Evolutionary conservation across 2,888 invertebrate species (phyloP), one percentile per base, ranked within the genome.

Genomic region (Eristalis intricaria): DNA sequence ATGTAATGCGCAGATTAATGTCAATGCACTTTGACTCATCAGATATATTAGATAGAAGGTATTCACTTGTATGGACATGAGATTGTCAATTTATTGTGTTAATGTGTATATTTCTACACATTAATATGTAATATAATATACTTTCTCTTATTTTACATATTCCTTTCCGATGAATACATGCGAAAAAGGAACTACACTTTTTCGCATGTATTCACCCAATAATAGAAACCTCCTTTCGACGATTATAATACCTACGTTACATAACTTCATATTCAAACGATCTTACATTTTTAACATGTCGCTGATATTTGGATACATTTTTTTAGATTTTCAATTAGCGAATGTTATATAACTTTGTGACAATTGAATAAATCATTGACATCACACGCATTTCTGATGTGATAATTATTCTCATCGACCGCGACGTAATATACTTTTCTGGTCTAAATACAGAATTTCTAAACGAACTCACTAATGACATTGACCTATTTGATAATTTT

Each of bases 321-420:
- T 50, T 50, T 50, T 50, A n/a, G 8, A 15, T 19, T 56, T n/a
- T 64, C 35, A 60, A 65, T 78, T 77, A 69, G 29, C 68, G 61
- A 68, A 38, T 32, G 64, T 78, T 65, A 58, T 40, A 58, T 40
- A 78, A 78, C 38, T 32, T 38, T 40, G 40, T 22, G 19, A 63
- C 15, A 22, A 23, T 78, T 40, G 19, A 50, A 50, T 61, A 69
- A 61, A 58, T 13, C 56, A 64, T 65, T 71, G n/a, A 32, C 56
- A 71, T 78, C 78, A 78, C 70, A 78, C 65, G 78, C 7, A n/a
- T 40, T 58, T 22, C 15, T 56, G 5, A 64, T 10, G 23, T 65
- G 64, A 78, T 78, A 78, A 71, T 58, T 58, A 8, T 50, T 69
- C 40, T 40, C 35, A 40, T 23, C 10, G 19, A 32, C 32, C 32